Base-by-base conservation (phyloP, 1,140 invertebrate species). In the Drosophila willistoni region DNA sequence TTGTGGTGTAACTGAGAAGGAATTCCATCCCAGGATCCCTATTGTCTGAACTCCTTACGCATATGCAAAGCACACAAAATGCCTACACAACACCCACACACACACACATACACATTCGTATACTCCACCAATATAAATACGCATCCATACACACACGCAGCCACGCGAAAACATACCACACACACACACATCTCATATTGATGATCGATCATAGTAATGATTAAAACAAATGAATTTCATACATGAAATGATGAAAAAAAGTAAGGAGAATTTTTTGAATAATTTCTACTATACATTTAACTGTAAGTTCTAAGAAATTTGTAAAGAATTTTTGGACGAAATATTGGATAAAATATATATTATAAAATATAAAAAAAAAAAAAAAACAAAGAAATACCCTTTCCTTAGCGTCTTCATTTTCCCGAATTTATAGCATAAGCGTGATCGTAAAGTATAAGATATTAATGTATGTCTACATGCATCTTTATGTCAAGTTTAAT, bases 291-390 rank as follows among this genome's bases (percentile, higher is more conserved):
- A 90, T 89, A 89, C 84, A 89, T 76, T 90, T 89, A 90, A 89
- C 85, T 89, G 84, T 89, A 89, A 89, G 84, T 89, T 89, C 84
- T 87, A 89, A 90, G 84, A 89, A 89, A 89, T 89, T 87, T 89
- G 84, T 89, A 89, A 89, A 89, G 84, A 89, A 86, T 90, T 90
- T 87, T 89, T 89, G 85, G 84, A 89, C 84, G 81, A 89, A 90
- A 84, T 89, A 89, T 89, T 89, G 84, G 85, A 89, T 89, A 89
- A 89, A 89, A 89, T 89, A 85, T 85, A 86, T 86, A 83, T 81
- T 84, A 89, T 90, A 89, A 90, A 89, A 87, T 65, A 79, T 67
- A 73, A 79, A 79, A 79, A 59, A 57, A 56, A 79, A 79, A 59
- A 57, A 56, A 55, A 29, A 14, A 42, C 0, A 5, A 42, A 14